phyloP scores from a whole-genome alignment of 2,113 vertebrate species.

The Castor canadensis region DNA sequence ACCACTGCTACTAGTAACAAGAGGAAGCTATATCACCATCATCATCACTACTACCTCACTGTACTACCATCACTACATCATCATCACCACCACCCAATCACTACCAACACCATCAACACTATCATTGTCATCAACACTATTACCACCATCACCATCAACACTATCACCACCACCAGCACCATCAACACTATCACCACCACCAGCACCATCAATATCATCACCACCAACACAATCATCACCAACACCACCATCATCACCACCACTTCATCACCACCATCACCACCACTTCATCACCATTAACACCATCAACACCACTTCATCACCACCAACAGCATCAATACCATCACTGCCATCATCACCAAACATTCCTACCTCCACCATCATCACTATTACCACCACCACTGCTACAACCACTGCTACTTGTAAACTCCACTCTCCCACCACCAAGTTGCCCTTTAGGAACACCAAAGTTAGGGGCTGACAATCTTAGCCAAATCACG shows the following conservation, averaged over 20 bases:
- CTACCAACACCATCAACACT: accelerated
- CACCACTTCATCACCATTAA: background rate
- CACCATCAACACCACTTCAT: accelerated
- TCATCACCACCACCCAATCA: accelerated
- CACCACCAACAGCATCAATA: accelerated
- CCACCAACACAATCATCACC: accelerated
- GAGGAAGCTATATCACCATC: background rate
- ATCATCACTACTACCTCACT: background rate
- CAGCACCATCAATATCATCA: accelerated
- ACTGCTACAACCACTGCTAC: accelerated
- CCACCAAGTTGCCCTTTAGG: background rate
- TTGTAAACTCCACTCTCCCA: too few relatives aligned
- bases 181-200: too few relatives aligned
- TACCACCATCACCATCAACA: accelerated
- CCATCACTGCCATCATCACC: accelerated
- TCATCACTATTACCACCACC: too few relatives aligned
- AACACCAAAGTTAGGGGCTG: background rate
- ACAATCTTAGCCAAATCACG: background rate
- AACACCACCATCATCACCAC: accelerated
- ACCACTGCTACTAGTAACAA: background rate
- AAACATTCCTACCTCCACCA: accelerated
- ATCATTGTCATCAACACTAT: accelerated
- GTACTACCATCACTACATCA: accelerated
- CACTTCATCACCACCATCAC: accelerated
- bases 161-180: accelerated